Evolutionary conservation across 2,888 invertebrate species (phyloP).

Genomic region (Synanthedon vespiformis): DNA sequence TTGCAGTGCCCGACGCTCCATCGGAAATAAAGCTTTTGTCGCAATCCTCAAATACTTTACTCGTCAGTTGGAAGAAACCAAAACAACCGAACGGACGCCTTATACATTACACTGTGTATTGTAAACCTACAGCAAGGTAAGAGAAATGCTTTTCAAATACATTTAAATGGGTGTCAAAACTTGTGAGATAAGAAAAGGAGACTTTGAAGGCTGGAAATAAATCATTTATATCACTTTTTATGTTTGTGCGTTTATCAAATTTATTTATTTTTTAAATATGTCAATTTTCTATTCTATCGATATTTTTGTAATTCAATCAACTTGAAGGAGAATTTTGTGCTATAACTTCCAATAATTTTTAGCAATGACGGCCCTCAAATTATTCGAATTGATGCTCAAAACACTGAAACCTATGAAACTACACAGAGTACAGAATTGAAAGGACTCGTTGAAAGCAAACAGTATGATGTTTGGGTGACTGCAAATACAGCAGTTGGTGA

Average conservation of each 20-base stretch:
- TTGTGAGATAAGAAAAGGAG: too few species aligned
- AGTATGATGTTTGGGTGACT: constrained; percentile 76
- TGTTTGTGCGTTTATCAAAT: too few species aligned
- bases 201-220: too few species aligned
- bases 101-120: constrained; percentile 83
- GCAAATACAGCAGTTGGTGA: constrained; percentile 74
- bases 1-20: constrained; percentile 85
- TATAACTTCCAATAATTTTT: background rate
- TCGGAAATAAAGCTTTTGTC: constrained; percentile 86
- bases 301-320: too few species aligned
- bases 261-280: too few species aligned
- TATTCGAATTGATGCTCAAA: constrained; percentile 41
- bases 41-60: constrained; percentile 81
- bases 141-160: too few species aligned
- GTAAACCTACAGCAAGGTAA: constrained; percentile 60
- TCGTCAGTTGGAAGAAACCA: constrained; percentile 88
- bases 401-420: constrained; percentile 41
- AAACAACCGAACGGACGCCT: constrained; percentile 83
- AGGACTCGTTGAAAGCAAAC: constrained; percentile 62
- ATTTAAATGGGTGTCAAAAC: too few species aligned
- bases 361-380: constrained; percentile 58
- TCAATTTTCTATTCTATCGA: too few species aligned
- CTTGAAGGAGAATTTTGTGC: background rate
- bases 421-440: constrained; percentile 63
- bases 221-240: too few species aligned